Base-by-base conservation (phyloP, 2,113 vertebrate species). In the Bubalus kerabau region DNA sequence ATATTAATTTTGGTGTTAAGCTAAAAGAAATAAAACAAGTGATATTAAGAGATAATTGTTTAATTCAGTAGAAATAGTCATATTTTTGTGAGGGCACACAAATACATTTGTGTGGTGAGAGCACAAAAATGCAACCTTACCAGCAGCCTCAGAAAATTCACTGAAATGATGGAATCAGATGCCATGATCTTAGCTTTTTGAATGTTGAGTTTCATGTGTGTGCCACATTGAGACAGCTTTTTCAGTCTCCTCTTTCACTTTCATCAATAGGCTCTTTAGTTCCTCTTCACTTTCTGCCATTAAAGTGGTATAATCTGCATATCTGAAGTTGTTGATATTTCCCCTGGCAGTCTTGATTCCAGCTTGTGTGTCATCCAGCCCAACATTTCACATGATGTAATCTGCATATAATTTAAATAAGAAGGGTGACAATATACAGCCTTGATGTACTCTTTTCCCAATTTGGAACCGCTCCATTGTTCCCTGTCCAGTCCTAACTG, bases 1-100 rank as follows among this genome's bases (percentile, higher is more conserved):
- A 6, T 32, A 92, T 87, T 95, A 6, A 67, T 87, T 93, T 92
- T 93, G 56, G 5, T 56, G 71, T 59, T 83, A 76, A 80, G n/a
- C 32, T 86, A 52, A 56, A 81, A 96, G 94, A 87, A 60, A n/a
- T 52, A 28, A 71, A 96, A 32, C 26, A 46, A 71, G 4, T 59
- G 9, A 78, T 8, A 83, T 12, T 10, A 90, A 32, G 32, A 67
- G 4, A 80, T n/a, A 40, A 83, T 90, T 60, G 17, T 52, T 94
- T 87, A 6, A 64, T 80, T 92, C 50, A 67, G 11, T 67, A n/a
- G 7, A 50, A 87, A 46, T 28, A 36, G 10, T 87, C 76, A 15
- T 1, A 78, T 46, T 60, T 97, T 87, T 78, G 3, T 57, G 28
- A 78, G 26, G 43, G 26, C 74, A 78, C 21, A 43, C 36, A 74